Evolutionary conservation across 2,113 vertebrate species (phyloP).

Genomic region (Eretmochelys imbricata): DNA sequence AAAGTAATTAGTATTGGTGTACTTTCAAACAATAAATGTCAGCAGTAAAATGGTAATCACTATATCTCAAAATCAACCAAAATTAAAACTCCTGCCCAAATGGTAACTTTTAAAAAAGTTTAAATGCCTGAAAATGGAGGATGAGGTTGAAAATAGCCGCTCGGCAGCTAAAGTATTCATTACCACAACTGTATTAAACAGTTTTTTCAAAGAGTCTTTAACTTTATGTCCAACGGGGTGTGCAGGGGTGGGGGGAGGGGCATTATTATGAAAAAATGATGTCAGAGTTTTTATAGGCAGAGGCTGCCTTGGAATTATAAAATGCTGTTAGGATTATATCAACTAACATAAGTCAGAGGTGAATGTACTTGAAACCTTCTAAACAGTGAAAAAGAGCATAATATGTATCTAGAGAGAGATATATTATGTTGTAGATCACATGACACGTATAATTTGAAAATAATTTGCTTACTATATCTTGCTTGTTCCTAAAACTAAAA

Average conservation of each 20-base stretch:
- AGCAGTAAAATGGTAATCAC: neutral
- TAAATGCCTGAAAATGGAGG: rapidly evolving
- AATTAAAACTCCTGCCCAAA: neutral
- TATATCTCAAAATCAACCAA: neutral
- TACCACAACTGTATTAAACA: neutral
- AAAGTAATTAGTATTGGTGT: neutral
- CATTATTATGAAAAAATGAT: neutral
- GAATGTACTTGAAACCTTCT: constrained; percentile 15
- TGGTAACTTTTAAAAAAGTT: neutral
- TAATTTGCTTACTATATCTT: neutral
- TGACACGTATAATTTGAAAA: neutral
- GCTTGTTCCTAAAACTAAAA: neutral
- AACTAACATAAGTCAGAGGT: neutral
- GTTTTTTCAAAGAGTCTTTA: neutral
- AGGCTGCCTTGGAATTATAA: constrained; percentile 22
- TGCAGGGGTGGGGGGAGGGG: no score
- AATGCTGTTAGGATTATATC: constrained; percentile 26
- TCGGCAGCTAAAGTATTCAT: neutral
- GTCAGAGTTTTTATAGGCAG: neutral
- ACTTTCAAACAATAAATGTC: neutral
- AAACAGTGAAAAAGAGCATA: neutral
- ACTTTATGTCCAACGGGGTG: neutral
- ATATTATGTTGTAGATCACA: neutral
- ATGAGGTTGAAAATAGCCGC: neutral
- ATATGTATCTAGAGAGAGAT: neutral